Conservation (phyloP, 2,797 vertebrate genomes). For the Glyptemys insculpta region DNA sequence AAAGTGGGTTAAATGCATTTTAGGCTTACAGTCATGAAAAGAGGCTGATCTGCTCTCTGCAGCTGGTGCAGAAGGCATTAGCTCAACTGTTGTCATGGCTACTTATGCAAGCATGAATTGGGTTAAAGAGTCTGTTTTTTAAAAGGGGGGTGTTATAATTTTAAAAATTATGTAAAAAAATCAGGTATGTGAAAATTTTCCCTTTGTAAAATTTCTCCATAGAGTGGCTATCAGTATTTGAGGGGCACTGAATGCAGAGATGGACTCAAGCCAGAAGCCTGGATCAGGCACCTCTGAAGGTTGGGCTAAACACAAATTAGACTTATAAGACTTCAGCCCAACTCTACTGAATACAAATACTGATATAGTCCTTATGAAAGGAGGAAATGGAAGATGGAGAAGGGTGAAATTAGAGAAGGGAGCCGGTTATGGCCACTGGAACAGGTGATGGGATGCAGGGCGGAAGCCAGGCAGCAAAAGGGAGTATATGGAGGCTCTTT, state of each 20-base stretch:
- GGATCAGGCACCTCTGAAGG: not conserved
- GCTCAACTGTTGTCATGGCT: not conserved
- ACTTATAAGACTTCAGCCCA: conserved; percentile 19
- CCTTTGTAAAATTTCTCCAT: conserved; percentile 25
- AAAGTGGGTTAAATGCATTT: not conserved
- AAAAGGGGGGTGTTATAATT: not conserved
- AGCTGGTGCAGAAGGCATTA: not conserved
- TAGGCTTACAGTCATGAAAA: not conserved
- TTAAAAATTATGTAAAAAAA: not conserved
- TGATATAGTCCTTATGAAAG: not conserved
- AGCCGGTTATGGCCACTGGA: not conserved
- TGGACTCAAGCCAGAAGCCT: not conserved
- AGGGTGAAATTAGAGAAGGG: not conserved
- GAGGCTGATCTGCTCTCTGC: not conserved
- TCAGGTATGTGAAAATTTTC: not conserved
- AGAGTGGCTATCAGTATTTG: conserved; percentile 22
- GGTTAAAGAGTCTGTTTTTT: conserved; percentile 1
- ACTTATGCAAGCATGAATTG: not conserved
- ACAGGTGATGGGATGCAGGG: not conserved
- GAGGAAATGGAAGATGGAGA: not conserved
- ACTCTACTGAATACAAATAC: conserved; percentile 20
- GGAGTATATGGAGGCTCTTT: not conserved
- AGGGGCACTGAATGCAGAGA: not conserved
- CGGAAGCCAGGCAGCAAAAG: not conserved
- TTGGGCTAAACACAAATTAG: not conserved